A percentile compares a stretch with the other conserved stretches of the same genome.
Conservation (phyloP, 1,140 invertebrate genomes). For the Bombus haemorrhoidalis region DNA sequence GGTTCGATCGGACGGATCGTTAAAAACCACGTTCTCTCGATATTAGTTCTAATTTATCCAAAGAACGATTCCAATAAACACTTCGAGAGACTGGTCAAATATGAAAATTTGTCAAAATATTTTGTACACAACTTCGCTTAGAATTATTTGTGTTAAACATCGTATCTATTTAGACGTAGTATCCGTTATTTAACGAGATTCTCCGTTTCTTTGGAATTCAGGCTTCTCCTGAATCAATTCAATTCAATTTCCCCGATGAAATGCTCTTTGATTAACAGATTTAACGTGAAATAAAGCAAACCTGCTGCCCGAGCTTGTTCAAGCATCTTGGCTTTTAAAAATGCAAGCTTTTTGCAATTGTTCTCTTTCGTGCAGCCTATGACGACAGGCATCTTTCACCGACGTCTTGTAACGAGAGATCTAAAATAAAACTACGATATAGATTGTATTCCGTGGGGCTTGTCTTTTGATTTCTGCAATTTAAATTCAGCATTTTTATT, state of each 20-base stretch:
- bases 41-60: too few species aligned
- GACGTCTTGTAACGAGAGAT: background rate
- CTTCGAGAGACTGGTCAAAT: too few species aligned
- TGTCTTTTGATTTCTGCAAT: background rate
- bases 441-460: background rate
- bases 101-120: too few species aligned
- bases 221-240: too few species aligned
- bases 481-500: background rate
- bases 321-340: conserved; percentile 46
- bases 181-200: too few species aligned
- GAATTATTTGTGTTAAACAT: too few species aligned
- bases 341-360: conserved; percentile 69
- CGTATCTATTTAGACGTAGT: too few species aligned
- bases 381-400: conserved; percentile 48
- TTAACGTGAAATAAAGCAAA: conserved; percentile 24
- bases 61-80: too few species aligned
- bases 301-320: conserved; percentile 52
- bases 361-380: conserved; percentile 73
- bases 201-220: too few species aligned
- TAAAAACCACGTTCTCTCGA: too few species aligned
- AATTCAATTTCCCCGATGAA: too few species aligned
- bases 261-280: background rate
- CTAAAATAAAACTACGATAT: background rate
- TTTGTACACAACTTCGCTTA: rapidly evolving
- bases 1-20: too few species aligned